These are phyloP conservation scores for Ambastaia sidthimunki DNA, from an alignment of 2,797 vertebrate species.

Conservation along the genomic window DNA sequence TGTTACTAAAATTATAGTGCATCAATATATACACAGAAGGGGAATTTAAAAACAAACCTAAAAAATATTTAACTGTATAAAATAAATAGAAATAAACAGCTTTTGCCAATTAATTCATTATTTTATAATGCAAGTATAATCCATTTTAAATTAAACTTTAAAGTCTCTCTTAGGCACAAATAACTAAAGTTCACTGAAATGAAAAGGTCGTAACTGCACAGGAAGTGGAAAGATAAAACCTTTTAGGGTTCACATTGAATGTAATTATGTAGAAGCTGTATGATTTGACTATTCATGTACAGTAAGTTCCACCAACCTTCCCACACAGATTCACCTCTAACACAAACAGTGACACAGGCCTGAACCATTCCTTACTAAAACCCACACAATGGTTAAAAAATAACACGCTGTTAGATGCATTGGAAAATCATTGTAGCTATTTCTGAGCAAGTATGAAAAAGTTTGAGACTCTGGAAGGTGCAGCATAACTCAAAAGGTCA, in stretches of 20 bases:
- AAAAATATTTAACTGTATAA: not conserved
- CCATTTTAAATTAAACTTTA: conserved; percentile 32
- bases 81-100: not conserved
- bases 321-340: conserved; percentile 28
- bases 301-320: conserved; percentile 29
- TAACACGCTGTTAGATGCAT: conserved; percentile 9
- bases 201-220: conserved; percentile 20
- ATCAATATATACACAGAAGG: not conserved
- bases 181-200: conserved; percentile 29
- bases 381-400: conserved; percentile 28
- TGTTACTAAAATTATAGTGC: not conserved
- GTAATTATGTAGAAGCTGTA: conserved; percentile 31
- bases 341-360: conserved; percentile 26
- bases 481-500: not conserved
- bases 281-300: conserved; percentile 30
- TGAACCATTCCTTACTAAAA: conserved; percentile 25
- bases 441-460: not conserved
- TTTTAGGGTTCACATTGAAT: conserved; percentile 21
- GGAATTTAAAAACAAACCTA: not conserved
- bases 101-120: not conserved
- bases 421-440: not conserved
- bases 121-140: not conserved
- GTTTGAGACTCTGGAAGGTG: not conserved
- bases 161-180: conserved; percentile 9
- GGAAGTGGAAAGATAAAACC: conserved; percentile 4